Percentiles rank a stretch among this genome's conserved stretches.
Conservation (phyloP, 2,797 vertebrate species). For the Oreochromis grahami region DNA sequence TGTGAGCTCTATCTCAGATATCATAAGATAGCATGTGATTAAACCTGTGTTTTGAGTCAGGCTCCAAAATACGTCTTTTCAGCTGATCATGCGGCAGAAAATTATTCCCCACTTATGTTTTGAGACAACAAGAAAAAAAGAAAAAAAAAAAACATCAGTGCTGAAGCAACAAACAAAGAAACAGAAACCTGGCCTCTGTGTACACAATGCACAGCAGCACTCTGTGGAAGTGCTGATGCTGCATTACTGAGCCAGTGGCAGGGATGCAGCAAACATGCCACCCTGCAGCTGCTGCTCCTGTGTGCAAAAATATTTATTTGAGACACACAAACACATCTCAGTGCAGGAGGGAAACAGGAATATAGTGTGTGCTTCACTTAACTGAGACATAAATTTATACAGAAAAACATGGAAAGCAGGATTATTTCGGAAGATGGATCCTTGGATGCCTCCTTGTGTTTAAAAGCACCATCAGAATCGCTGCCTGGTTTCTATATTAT, state of each 20-base stretch:
- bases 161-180: neutral
- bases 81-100: neutral
- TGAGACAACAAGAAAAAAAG: neutral
- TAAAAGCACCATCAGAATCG: neutral
- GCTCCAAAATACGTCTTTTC: fast-evolving
- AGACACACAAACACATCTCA: neutral
- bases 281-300: neutral
- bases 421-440: neutral
- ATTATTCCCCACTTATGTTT: neutral
- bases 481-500: neutral
- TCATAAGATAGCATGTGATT: neutral
- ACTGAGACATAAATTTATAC: neutral
- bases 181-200: neutral
- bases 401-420: neutral
- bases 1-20: neutral
- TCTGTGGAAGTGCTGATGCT: conserved; percentile 17
- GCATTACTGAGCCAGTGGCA: neutral
- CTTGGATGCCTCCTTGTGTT: neutral
- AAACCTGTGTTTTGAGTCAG: neutral
- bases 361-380: neutral
- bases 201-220: neutral
- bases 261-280: neutral
- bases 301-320: neutral
- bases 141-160: neutral
- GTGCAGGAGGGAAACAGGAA: neutral